Evolutionary conservation across 1,140 invertebrate genomes (phyloP), one percentile per base, ranked within the genome.

Genomic region (Popillia japonica): DNA sequence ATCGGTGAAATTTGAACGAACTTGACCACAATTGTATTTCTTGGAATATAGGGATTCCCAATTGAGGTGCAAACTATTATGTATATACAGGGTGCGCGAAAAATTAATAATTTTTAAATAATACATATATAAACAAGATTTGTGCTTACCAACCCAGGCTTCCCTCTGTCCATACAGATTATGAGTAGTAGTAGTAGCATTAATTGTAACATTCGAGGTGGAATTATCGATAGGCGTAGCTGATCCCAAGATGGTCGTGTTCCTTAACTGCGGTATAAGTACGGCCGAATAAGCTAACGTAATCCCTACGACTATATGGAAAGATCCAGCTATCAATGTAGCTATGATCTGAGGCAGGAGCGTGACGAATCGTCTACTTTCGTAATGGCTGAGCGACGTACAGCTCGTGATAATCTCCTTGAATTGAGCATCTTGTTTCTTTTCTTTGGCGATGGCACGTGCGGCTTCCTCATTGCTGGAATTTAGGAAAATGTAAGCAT

Each of bases 221-320:
- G 72, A 20, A 42, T 42, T 74, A 41, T 20, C 40, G 20, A n/a
- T n/a, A n/a, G 14, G 20, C 40, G 20, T 77, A 81, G 90, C 88
- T 89, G 61, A 8, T 22, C 17, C 8, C 89, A 91, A 17, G 89
- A 88, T 41, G 84, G 87, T 83, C 90, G 82, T 14, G 76, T 78
- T 81, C 85, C 88, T 87, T 20, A 91, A 84, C 80, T 90, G 88
- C 44, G 90, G 89, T 78, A 90, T 87, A n/a, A 91, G 79, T 75
- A 90, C 88, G 4, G 90, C 90, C 3, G 90, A 91, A 81, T 88
- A 91, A 2, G 89, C 90, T 81, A 91, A 87, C 8, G 87, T 86
- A 3, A 91, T 84, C 9, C 90, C 90, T 8, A 91, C 88, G 7
- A 87, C 89, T 78, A 91, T 87, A 79, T 91, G 90, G 81, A 90